phyloP scores from a whole-genome alignment of 2,888 invertebrate genomes.

The Molorchus minor region DNA sequence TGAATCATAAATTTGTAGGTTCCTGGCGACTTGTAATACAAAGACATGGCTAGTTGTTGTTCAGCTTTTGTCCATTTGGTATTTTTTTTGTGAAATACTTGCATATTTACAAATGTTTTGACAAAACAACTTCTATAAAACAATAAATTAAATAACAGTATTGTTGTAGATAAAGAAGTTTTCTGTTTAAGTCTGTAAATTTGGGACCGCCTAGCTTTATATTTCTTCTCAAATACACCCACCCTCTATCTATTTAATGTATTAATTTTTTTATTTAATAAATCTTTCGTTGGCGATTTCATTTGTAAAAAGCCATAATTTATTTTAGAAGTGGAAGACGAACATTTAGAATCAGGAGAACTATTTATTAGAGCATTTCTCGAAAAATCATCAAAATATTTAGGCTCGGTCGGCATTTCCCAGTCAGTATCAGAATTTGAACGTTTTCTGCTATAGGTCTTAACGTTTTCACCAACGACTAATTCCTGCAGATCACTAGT shows the following conservation, averaged over 20 bases:
- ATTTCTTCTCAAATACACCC: not conserved
- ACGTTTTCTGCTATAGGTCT: not conserved
- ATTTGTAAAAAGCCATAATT: not conserved
- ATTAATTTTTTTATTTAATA: not conserved
- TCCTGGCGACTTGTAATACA: constrained; percentile 1
- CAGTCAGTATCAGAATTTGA: not conserved
- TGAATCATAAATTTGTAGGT: constrained; percentile 6
- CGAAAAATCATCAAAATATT: not conserved
- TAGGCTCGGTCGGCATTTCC: not conserved
- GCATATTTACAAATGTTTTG: constrained; percentile 9
- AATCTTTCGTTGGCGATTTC: not conserved
- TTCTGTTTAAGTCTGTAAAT: not conserved
- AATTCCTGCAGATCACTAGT: not conserved
- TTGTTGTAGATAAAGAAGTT: not conserved
- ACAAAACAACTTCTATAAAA: not conserved
- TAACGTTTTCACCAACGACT: not conserved
- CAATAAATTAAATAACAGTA: not conserved
- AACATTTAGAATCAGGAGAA: not conserved
- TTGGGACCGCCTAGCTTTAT: not conserved
- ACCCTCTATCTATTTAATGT: not conserved
- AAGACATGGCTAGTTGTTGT: constrained; percentile 1
- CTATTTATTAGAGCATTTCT: not conserved
- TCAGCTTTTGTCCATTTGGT: constrained; percentile 2
- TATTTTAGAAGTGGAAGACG: not conserved
- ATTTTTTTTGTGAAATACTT: constrained; percentile 2